Conservation (phyloP, 2,797 vertebrate genomes). For the Lerista edwardsae region DNA sequence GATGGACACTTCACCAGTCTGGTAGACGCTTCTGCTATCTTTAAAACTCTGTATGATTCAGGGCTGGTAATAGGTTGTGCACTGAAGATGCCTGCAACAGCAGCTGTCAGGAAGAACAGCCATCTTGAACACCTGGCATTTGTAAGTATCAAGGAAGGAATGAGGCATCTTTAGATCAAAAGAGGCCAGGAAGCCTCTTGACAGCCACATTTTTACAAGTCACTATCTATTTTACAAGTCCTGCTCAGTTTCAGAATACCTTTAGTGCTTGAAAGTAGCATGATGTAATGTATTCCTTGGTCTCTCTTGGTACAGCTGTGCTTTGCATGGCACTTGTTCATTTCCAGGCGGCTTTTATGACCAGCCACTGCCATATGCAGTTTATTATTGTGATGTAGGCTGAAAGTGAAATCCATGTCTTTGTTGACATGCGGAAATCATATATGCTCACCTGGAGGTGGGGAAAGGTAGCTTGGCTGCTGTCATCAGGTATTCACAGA, state of each 20-base stretch:
- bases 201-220: not conserved
- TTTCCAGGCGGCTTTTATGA: not conserved
- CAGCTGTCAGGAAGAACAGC: too few relatives aligned
- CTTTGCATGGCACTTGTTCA: not conserved
- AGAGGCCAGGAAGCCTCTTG: not conserved
- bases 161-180: not conserved
- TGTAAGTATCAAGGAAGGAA: not conserved
- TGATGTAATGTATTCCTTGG: not conserved
- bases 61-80: not conserved
- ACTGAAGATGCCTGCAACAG: not conserved
- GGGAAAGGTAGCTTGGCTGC: not conserved
- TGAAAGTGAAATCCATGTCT: not conserved
- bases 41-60: not conserved
- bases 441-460: not conserved
- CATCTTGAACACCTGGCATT: too few relatives aligned
- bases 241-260: not conserved
- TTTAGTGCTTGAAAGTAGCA: not conserved
- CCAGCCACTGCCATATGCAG: not conserved
- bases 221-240: not conserved
- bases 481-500: not conserved
- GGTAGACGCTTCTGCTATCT: too few relatives aligned
- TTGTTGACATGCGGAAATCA: not conserved
- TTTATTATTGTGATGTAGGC: not conserved
- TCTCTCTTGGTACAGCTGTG: not conserved
- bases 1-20: too few relatives aligned